Percentiles rank a stretch among this genome's conserved stretches.
Conservation (phyloP, 2,888 invertebrate genomes). For the Brenthis hecate region DNA sequence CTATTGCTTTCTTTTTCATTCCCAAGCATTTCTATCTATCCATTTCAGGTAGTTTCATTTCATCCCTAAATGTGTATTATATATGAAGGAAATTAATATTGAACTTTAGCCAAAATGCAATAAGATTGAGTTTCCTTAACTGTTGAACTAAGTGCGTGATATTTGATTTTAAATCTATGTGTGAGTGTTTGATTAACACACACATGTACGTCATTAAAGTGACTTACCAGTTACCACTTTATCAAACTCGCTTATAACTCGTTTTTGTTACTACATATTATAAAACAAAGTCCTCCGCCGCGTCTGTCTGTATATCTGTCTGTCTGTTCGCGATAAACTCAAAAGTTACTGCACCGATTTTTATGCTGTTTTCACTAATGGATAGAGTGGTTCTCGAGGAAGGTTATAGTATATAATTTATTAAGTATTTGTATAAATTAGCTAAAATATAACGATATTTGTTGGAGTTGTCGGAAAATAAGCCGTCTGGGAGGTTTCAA, state of each 20-base stretch:
- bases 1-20: constrained; percentile 45
- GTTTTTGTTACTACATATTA: background rate
- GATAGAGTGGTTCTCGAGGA: too few relatives aligned
- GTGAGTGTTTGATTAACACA: constrained; percentile 67
- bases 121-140: constrained; percentile 43
- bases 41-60: constrained; percentile 48
- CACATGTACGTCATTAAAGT: constrained; percentile 33
- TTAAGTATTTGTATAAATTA: too few relatives aligned
- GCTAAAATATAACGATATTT: too few relatives aligned
- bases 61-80: constrained; percentile 49
- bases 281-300: too few relatives aligned
- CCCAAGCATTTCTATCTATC: constrained; percentile 41
- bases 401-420: too few relatives aligned
- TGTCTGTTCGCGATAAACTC: too few relatives aligned
- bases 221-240: constrained; percentile 35
- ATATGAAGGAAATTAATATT: constrained; percentile 29
- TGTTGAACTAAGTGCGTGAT: constrained; percentile 14
- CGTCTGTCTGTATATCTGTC: too few relatives aligned
- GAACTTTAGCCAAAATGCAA: background rate
- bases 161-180: constrained; percentile 44
- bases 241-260: constrained; percentile 20
- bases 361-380: too few relatives aligned
- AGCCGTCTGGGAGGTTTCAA: too few relatives aligned
- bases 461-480: too few relatives aligned
- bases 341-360: too few relatives aligned